phyloP scores from a whole-genome alignment of 2,113 vertebrate genomes.

The Syrmaticus mikado region DNA sequence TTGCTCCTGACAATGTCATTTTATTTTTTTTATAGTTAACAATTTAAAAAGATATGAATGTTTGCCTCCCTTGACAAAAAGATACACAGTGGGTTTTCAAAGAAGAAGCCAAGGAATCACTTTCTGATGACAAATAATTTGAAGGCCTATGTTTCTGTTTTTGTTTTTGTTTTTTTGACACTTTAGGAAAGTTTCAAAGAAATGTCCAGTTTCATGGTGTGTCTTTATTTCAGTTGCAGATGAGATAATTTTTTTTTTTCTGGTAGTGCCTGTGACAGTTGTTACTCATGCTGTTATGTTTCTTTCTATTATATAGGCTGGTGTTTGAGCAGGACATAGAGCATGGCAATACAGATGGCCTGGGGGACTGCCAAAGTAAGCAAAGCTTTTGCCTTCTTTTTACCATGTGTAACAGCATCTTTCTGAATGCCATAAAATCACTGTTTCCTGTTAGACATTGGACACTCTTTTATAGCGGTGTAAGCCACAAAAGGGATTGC shows the following conservation, averaged over 20 bases:
- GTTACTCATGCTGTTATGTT: conserved; percentile 78
- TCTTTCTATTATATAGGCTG: conserved; percentile 86
- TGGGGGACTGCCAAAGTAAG: conserved; percentile 99
- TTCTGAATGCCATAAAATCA: conserved; percentile 41
- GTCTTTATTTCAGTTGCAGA: conserved; percentile 15
- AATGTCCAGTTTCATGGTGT: background rate
- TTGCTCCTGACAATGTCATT: background rate
- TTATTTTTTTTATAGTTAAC: background rate
- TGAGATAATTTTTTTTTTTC: conserved; percentile 27
- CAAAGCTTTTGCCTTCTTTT: conserved; percentile 78
- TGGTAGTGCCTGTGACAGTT: conserved; percentile 13
- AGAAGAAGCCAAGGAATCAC: background rate
- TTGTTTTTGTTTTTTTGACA: background rate
- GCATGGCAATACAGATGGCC: conserved; percentile 96
- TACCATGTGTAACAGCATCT: conserved; percentile 67
- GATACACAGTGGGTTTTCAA: background rate
- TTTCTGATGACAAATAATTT: background rate
- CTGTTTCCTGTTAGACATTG: background rate
- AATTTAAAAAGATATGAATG: background rate
- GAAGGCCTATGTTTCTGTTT: background rate
- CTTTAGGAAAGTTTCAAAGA: background rate
- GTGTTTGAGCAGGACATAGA: conserved; percentile 97
- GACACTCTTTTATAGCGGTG: background rate
- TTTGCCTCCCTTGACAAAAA: background rate
- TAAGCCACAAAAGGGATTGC: conserved; percentile 11